Evolutionary conservation across 2,113 vertebrate genomes (phyloP).

Genomic region (Holacanthus passer): DNA sequence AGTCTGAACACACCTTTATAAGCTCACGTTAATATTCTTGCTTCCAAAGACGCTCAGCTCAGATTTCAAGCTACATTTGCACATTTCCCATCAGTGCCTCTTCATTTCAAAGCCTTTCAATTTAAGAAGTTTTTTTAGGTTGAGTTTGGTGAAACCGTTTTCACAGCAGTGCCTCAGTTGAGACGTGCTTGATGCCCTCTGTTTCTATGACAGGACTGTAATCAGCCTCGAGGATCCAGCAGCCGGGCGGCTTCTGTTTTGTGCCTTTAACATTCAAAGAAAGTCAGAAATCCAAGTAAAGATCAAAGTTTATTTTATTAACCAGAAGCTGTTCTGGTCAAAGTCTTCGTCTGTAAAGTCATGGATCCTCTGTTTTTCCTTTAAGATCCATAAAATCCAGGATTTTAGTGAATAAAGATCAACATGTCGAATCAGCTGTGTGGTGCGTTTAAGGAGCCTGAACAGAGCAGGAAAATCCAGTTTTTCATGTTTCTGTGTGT

Average conservation of each 20-base stretch:
- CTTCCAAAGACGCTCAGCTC: neutral
- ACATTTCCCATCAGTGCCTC: neutral
- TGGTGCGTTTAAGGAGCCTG: neutral
- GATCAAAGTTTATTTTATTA: neutral
- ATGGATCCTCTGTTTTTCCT: neutral
- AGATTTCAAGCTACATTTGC: neutral
- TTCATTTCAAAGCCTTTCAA: neutral
- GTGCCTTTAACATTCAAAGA: slow-evolving; percentile 20
- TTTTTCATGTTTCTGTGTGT: slow-evolving; percentile 1
- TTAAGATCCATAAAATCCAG: neutral
- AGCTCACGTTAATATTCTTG: neutral
- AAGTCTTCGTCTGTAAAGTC: neutral
- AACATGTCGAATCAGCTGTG: neutral
- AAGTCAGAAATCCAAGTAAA: neutral
- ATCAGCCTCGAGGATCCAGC: slow-evolving; percentile 33
- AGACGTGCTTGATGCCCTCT: neutral
- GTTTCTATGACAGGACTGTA: slow-evolving; percentile 45
- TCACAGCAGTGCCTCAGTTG: neutral
- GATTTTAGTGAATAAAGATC: neutral
- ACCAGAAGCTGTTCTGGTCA: neutral
- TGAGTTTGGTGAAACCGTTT: neutral
- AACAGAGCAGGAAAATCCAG: neutral
- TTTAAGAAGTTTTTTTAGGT: neutral
- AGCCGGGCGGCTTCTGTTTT: neutral
- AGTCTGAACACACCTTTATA: neutral